Evolutionary conservation across 2,888 invertebrate species (phyloP), one percentile per base, ranked within the genome.

Genomic region (Lithophane ornitopus): DNA sequence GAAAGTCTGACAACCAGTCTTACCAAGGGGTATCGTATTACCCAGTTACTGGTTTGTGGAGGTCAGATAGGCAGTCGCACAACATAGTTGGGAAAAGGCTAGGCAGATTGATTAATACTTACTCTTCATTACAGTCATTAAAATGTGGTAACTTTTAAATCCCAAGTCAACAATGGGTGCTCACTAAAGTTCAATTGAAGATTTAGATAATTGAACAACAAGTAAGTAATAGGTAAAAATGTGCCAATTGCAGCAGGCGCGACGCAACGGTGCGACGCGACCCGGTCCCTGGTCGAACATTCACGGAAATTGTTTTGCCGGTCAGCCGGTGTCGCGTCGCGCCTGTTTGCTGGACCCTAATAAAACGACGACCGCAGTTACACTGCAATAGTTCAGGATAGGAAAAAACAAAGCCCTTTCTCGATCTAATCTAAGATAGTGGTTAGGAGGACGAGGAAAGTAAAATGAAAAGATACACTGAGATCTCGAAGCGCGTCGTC

Each of bases 91-190:
- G n/a, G n/a, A n/a, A n/a, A n/a, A n/a, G n/a, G n/a, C n/a, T n/a
- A n/a, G n/a, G n/a, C n/a, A n/a, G n/a, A n/a, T n/a, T n/a, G n/a
- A n/a, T n/a, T n/a, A 63, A 19, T 49, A 49, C 22, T 49, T 49
- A 49, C 22, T 49, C 49, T 9, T 49, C 22, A 44, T 49, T 28
- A 76, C 2, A 56, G 41, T 78, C 34, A 19, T 52, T 67, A 66
- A 34, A 61, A 78, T 78, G 39, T 61, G 19, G 44, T 61, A 78
- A 61, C 16, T 54, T 61, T 39, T 46, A 19, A 26, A 46, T 76
- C 39, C 14, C 26, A 70, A 61, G 61, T 22, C 52, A 39, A 78
- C 78, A 76, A 78, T 69, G 8, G 59, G 22, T 44, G 44, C 16
- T 26, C 39, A 22, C 16, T 58, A 8, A 76, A 28, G 12, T 67